A percentile compares a stretch with the other conserved stretches of the same genome.
Evolutionary conservation across 1,140 invertebrate species (phyloP).

Genomic region (Phymastichus coffea): DNA sequence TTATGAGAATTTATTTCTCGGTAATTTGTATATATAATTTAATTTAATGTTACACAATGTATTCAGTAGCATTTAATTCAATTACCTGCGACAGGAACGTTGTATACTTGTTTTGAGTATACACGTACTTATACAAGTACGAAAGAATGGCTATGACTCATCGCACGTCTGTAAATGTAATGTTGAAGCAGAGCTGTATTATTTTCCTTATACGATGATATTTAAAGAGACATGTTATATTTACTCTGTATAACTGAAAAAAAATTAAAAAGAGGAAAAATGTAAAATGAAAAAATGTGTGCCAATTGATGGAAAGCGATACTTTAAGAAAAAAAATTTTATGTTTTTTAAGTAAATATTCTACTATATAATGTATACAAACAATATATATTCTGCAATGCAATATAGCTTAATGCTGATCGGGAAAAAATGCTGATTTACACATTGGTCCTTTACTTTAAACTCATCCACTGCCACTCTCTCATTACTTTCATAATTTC

Average conservation of each 20-base stretch:
- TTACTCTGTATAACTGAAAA: not conserved
- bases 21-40: conserved; percentile 12
- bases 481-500: too few relatives aligned
- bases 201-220: conserved; percentile 10
- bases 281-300: conserved; percentile 6
- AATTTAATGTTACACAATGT: conserved; percentile 4
- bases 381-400: not conserved
- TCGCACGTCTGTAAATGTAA: conserved; percentile 11
- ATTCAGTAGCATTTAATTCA: conserved; percentile 1
- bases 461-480: conserved; percentile 22
- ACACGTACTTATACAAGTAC: not conserved
- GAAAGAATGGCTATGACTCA: not conserved
- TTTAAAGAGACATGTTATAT: conserved; percentile 11
- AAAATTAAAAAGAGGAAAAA: not conserved
- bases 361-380: not conserved
- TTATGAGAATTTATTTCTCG: not conserved
- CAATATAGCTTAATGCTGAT: not conserved
- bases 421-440: conserved; percentile 1
- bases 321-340: not conserved
- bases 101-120: conserved; percentile 2
- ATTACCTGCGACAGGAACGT: not conserved
- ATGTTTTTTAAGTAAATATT: conserved; percentile 1
- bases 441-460: not conserved
- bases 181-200: conserved; percentile 3
- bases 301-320: conserved; percentile 2